Conservation (phyloP, 2,113 vertebrate genomes). For the Felis chaus region DNA sequence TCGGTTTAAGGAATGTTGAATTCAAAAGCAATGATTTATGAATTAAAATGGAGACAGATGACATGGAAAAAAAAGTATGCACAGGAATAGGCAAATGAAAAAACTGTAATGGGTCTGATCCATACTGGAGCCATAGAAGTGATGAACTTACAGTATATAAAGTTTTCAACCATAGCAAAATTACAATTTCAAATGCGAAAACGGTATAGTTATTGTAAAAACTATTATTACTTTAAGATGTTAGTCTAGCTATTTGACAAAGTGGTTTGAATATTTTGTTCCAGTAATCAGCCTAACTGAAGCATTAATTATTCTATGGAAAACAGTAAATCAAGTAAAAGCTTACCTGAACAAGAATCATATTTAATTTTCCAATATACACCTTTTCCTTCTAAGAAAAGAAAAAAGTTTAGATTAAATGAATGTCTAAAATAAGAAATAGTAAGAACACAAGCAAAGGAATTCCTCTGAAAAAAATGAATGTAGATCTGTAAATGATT, state of each 20-base stretch:
- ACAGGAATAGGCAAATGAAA: neutral
- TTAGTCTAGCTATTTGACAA: neutral
- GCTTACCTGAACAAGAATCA: slow-evolving; percentile 98
- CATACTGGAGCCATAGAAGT: neutral
- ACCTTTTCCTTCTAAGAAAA: slow-evolving; percentile 94
- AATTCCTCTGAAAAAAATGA: neutral
- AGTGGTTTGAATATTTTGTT: neutral
- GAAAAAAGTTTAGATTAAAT: slow-evolving; percentile 25
- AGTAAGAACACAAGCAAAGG: neutral
- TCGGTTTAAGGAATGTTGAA: neutral
- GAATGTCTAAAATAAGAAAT: neutral
- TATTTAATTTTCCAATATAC: slow-evolving; percentile 97
- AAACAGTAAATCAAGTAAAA: neutral
- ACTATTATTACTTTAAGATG: neutral
- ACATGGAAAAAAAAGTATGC: neutral
- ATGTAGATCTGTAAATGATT: neutral
- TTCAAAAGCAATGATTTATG: neutral
- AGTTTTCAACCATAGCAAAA: neutral
- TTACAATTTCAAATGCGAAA: neutral
- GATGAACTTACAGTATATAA: neutral
- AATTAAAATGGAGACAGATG: neutral
- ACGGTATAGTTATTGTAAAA: neutral
- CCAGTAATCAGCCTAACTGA: neutral
- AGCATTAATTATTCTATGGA: neutral
- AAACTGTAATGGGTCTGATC: neutral